Percentiles rank a stretch among this genome's conserved stretches.
These are phyloP conservation scores for Cossypha heuglini DNA, from an alignment of 2,797 vertebrate genomes.

Conservation along the genomic window DNA sequence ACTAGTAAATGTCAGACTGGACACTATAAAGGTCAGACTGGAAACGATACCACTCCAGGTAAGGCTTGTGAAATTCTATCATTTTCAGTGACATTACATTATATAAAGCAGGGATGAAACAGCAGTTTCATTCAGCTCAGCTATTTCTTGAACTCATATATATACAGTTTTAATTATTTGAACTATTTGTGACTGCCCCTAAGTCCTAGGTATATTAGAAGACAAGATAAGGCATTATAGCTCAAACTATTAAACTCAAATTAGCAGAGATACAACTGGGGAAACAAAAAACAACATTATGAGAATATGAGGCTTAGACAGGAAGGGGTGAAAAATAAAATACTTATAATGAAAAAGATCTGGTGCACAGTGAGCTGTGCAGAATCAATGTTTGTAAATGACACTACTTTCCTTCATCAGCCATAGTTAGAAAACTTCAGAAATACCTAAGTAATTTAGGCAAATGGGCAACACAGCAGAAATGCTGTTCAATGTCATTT, in stretches of 20 bases:
- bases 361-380: neutral
- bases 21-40: neutral
- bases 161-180: neutral
- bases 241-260: neutral
- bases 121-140: neutral
- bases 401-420: neutral
- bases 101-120: neutral
- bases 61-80: neutral
- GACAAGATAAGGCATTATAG: neutral
- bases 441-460: neutral
- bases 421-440: neutral
- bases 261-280: neutral
- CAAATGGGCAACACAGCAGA: neutral
- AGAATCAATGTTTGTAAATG: neutral
- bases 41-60: neutral
- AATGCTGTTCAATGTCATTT: neutral
- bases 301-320: neutral
- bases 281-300: neutral
- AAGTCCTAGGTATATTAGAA: neutral
- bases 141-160: neutral
- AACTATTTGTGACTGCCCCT: neutral
- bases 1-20: neutral
- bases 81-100: neutral
- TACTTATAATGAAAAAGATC: neutral
- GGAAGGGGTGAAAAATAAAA: neutral